These are phyloP conservation scores for Lordiphosa stackelbergi DNA, from an alignment of 1,140 invertebrate species.

Conservation along the genomic window DNA sequence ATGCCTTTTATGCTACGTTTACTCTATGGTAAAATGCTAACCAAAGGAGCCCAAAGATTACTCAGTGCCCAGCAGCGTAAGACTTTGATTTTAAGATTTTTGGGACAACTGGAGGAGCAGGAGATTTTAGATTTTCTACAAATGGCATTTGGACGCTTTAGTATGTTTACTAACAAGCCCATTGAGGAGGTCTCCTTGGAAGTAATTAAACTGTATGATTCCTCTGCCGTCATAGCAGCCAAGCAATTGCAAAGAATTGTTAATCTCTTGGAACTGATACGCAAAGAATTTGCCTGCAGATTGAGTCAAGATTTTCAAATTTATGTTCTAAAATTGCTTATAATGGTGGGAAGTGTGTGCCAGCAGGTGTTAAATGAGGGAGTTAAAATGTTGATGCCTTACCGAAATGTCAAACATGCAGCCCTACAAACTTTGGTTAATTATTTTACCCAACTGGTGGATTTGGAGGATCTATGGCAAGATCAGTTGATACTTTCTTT, in stretches of 20 bases:
- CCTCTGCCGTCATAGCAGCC: constrained; percentile 76
- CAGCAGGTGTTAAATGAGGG: constrained; percentile 79
- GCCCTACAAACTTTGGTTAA: constrained; percentile 81
- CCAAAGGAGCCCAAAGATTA: constrained; percentile 86
- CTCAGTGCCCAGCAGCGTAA: constrained; percentile 83
- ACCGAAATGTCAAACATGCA: constrained; percentile 83
- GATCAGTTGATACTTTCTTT: constrained; percentile 85
- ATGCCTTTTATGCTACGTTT: constrained; percentile 91
- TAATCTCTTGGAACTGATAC: constrained; percentile 87
- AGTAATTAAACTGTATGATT: constrained; percentile 7
- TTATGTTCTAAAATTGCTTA: constrained; percentile 84
- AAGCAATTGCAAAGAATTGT: constrained; percentile 87
- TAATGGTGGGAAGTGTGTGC: constrained; percentile 83
- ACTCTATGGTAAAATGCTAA: constrained; percentile 93
- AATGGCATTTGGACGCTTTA: constrained; percentile 89
- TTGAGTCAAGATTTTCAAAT: constrained; percentile 83
- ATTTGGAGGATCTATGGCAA: constrained; percentile 82
- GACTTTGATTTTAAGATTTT: constrained; percentile 88
- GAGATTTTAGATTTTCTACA: constrained; percentile 89
- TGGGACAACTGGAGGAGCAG: constrained; percentile 86
- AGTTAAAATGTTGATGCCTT: constrained; percentile 74
- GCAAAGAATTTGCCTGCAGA: constrained; percentile 90
- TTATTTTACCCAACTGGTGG: constrained; percentile 88
- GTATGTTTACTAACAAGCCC: constrained; percentile 80
- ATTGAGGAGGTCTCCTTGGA: constrained; percentile 50